These are phyloP conservation scores for Aspidiotus rigidus DNA, from an alignment of 2,888 invertebrate species.

Conservation along the genomic window DNA sequence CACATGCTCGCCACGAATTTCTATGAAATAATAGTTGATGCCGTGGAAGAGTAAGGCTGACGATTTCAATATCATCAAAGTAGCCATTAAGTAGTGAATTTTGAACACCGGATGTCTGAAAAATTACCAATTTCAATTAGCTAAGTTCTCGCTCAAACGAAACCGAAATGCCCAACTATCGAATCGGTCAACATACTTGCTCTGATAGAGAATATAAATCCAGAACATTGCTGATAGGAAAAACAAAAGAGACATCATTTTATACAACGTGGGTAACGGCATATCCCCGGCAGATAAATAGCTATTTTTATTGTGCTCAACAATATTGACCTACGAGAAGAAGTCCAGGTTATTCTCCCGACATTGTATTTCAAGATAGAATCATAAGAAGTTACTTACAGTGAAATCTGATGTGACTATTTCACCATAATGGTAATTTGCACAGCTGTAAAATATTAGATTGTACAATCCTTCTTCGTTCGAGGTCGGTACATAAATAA, in stretches of 20 bases:
- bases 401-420: slow-evolving; percentile 51
- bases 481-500: slow-evolving; percentile 62
- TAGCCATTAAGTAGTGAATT: slow-evolving; percentile 94
- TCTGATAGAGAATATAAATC: slow-evolving; percentile 76
- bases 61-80: slow-evolving; percentile 82
- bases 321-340: slow-evolving; percentile 63
- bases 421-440: slow-evolving; percentile 52
- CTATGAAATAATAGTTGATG: slow-evolving; percentile 88
- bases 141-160: neutral
- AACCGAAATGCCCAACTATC: too few relatives aligned
- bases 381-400: slow-evolving; percentile 47
- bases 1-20: slow-evolving; percentile 82
- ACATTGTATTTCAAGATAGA: neutral
- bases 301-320: slow-evolving; percentile 74
- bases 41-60: slow-evolving; percentile 90
- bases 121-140: slow-evolving; percentile 38
- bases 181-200: slow-evolving; percentile 49
- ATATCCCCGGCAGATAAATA: slow-evolving; percentile 93
- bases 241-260: slow-evolving; percentile 82
- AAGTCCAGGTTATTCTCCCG: slow-evolving; percentile 16
- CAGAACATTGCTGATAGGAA: slow-evolving; percentile 83
- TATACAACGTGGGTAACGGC: slow-evolving; percentile 85
- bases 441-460: slow-evolving; percentile 90
- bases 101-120: slow-evolving; percentile 73
- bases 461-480: slow-evolving; percentile 87